Evolutionary conservation across 2,888 invertebrate species (phyloP).

Genomic region (Agapetus fuscipes): DNA sequence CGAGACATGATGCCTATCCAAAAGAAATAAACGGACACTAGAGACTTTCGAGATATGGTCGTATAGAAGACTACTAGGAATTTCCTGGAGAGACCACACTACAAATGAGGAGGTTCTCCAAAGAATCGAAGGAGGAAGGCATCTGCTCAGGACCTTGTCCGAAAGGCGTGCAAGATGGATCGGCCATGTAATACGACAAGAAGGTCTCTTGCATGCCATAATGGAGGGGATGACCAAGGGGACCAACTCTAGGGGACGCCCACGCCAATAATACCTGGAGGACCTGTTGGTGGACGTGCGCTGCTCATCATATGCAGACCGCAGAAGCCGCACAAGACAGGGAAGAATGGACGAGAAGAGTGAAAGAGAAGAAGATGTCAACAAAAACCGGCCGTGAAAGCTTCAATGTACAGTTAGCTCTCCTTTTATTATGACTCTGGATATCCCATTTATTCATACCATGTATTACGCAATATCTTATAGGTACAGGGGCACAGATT

Average conservation of each 20-base stretch:
- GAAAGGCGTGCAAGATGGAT: conserved; percentile 6
- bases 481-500: too few relatives aligned
- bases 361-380: too few relatives aligned
- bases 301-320: not conserved
- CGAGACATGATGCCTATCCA: not conserved
- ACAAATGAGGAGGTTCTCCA: conserved; percentile 3
- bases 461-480: too few relatives aligned
- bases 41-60: not conserved
- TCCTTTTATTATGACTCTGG: too few relatives aligned
- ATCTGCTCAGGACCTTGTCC: conserved; percentile 3
- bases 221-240: not conserved
- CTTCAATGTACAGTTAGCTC: too few relatives aligned
- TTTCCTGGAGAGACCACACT: not conserved
- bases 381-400: too few relatives aligned
- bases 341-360: not conserved
- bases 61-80: not conserved
- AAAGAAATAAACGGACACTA: not conserved
- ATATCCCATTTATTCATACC: too few relatives aligned
- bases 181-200: conserved; percentile 1
- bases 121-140: conserved; percentile 4
- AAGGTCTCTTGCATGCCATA: not conserved
- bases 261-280: not conserved
- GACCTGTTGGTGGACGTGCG: not conserved
- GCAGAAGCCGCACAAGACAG: not conserved
- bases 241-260: not conserved